Base-by-base conservation (phyloP, 1,140 invertebrate species). In the Agrilus planipennis region DNA sequence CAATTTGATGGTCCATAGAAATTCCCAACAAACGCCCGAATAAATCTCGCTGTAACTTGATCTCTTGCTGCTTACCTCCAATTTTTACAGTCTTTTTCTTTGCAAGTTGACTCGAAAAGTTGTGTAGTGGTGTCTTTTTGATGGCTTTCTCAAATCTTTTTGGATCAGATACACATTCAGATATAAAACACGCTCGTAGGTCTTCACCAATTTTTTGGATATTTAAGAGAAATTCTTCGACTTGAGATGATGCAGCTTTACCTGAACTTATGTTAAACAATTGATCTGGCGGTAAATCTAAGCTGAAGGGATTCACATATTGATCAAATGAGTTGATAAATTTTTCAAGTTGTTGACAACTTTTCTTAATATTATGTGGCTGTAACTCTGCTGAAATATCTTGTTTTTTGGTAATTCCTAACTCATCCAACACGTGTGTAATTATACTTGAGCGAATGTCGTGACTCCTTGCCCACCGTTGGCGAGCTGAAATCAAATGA, bases 21-120 rank as follows among this genome's bases (percentile, higher is more conserved):
- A 58, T 28, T 2, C 30, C 27, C 0, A 58, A 27, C 20, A 55
- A 44, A 23, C 42, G 40, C 1, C 54, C 51, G 45, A 55, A 53
- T 35, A 60, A 41, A 41, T 62, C 52, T 14, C 56, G 39, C 35
- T 59, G 51, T 7, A 55, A 36, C 17, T 41, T 39, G 11, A 55
- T 27, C 44, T 54, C 52, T 39, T 50, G 37, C 4, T 46, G 22
- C 50, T 51, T 49, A 12, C 43, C 42, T 35, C 17, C 36, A 9
- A 45, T 32, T 41, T 32, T 31, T 4, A 45, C 28, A 19, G 35
- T 22, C 53, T 47, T 49, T 37, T 49, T 45, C 27, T 34, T 50
- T 19, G 42, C 44, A 11, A 28, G 12, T 16, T 20, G 9, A 6
- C 15, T 14, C 4, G 31, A 6, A 15, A 42, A 42, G 5, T 31